Evolutionary conservation across 2,797 vertebrate genomes (phyloP).

Genomic region (Esox lucius): DNA sequence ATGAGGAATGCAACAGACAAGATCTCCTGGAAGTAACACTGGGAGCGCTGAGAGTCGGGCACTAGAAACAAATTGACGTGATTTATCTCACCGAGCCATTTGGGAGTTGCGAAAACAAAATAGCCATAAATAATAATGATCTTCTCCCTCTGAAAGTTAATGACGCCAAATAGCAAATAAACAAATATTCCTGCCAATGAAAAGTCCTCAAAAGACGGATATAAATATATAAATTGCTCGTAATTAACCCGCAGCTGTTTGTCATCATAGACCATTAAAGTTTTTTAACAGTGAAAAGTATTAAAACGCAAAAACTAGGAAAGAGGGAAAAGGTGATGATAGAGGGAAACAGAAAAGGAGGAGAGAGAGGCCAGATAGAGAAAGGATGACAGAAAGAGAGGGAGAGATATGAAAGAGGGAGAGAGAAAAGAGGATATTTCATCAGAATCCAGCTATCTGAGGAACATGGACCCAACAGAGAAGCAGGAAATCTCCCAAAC

Average conservation of each 20-base stretch:
- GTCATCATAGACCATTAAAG: slow-evolving; percentile 48
- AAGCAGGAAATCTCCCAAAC: neutral
- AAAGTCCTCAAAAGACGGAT: slow-evolving; percentile 14
- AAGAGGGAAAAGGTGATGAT: neutral
- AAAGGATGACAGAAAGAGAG: neutral
- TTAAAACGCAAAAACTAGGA: neutral
- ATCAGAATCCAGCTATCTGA: neutral
- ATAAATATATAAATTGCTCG: slow-evolving; percentile 38
- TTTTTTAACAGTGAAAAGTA: slow-evolving; percentile 19
- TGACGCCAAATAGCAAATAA: slow-evolving; percentile 58
- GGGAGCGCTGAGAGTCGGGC: slow-evolving; percentile 1
- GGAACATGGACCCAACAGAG: no score
- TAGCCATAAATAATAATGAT: slow-evolving; percentile 59
- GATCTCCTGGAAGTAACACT: slow-evolving; percentile 37
- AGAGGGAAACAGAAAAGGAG: neutral
- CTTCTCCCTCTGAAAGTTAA: slow-evolving; percentile 46
- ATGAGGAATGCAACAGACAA: slow-evolving; percentile 64
- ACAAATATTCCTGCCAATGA: slow-evolving; percentile 51
- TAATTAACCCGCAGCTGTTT: slow-evolving; percentile 53
- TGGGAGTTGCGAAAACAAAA: slow-evolving; percentile 47
- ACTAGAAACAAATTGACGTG: slow-evolving; percentile 2
- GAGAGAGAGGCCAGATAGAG: slow-evolving; percentile 1
- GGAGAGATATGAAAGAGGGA: neutral
- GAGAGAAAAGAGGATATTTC: slow-evolving; percentile 1
- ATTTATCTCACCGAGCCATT: slow-evolving; percentile 49